A percentile compares a stretch with the other conserved stretches of the same genome.
These are phyloP conservation scores for Panopea generosa DNA, from an alignment of 2,888 invertebrate species.

Conservation along the genomic window DNA sequence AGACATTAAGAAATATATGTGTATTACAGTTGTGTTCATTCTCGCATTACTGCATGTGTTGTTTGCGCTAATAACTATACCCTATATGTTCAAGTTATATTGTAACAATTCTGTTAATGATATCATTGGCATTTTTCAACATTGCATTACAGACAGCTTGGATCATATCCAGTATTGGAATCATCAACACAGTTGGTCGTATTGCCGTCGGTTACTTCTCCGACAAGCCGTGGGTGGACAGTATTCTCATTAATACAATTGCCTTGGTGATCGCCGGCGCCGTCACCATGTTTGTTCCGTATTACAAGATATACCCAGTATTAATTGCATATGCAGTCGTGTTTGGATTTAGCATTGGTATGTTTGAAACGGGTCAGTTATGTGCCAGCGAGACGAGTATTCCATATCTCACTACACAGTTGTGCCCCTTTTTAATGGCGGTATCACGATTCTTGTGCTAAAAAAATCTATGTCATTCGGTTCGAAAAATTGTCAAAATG, in stretches of 20 bases:
- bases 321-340: slow-evolving; percentile 93
- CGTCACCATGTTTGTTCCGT: slow-evolving; percentile 93
- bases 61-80: too few relatives aligned
- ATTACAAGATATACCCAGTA: slow-evolving; percentile 91
- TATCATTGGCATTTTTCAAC: too few relatives aligned
- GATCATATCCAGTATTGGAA: slow-evolving; percentile 84
- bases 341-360: slow-evolving; percentile 90
- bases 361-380: too few relatives aligned
- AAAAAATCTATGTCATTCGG: too few relatives aligned
- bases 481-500: too few relatives aligned
- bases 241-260: slow-evolving; percentile 95
- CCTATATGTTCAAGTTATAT: too few relatives aligned
- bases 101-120: background rate
- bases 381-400: too few relatives aligned
- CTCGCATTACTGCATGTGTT: too few relatives aligned
- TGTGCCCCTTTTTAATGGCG: too few relatives aligned
- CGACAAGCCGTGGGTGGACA: slow-evolving; percentile 89
- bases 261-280: slow-evolving; percentile 95
- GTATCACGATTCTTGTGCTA: background rate
- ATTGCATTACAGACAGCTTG: slow-evolving; percentile 56
- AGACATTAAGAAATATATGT: too few relatives aligned
- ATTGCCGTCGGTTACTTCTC: slow-evolving; percentile 95
- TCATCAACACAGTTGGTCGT: slow-evolving; percentile 98
- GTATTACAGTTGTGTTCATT: too few relatives aligned
- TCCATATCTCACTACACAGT: too few relatives aligned